Evolutionary conservation across 2,888 invertebrate species (phyloP).

Genomic region (Agrotis exclamationis): DNA sequence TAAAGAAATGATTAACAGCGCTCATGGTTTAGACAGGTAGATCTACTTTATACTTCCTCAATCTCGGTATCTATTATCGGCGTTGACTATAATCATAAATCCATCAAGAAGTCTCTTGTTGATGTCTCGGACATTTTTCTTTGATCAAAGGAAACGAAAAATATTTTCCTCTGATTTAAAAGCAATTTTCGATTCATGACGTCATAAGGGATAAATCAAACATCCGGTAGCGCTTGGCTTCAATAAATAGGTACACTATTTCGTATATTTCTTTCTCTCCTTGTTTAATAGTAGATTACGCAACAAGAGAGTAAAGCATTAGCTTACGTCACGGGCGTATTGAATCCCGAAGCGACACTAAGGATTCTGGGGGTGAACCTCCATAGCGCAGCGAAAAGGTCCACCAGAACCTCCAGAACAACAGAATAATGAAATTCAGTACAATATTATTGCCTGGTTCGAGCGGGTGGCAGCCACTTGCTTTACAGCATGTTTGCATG

Average conservation of each 20-base stretch:
- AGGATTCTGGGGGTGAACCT: too few relatives aligned
- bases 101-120: constrained; percentile 41
- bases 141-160: constrained; percentile 37
- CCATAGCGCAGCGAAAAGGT: too few relatives aligned
- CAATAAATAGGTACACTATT: constrained; percentile 17
- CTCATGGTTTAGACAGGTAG: constrained; percentile 17
- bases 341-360: too few relatives aligned
- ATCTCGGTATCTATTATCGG: constrained; percentile 37
- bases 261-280: constrained; percentile 12
- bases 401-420: too few relatives aligned
- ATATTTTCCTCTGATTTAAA: constrained; percentile 28
- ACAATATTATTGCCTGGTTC: too few relatives aligned
- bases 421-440: too few relatives aligned
- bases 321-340: too few relatives aligned
- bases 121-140: constrained; percentile 32
- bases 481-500: too few relatives aligned
- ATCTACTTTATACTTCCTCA: constrained; percentile 25
- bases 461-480: too few relatives aligned
- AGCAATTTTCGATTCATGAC: constrained; percentile 21
- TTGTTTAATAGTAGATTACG: too few relatives aligned
- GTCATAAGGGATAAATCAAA: constrained; percentile 40
- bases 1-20: constrained; percentile 24
- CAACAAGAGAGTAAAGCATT: too few relatives aligned
- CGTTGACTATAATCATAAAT: constrained; percentile 43
- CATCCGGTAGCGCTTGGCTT: constrained; percentile 25